Conservation (phyloP, 2,888 invertebrate genomes). For the Ophion ventricosus region DNA sequence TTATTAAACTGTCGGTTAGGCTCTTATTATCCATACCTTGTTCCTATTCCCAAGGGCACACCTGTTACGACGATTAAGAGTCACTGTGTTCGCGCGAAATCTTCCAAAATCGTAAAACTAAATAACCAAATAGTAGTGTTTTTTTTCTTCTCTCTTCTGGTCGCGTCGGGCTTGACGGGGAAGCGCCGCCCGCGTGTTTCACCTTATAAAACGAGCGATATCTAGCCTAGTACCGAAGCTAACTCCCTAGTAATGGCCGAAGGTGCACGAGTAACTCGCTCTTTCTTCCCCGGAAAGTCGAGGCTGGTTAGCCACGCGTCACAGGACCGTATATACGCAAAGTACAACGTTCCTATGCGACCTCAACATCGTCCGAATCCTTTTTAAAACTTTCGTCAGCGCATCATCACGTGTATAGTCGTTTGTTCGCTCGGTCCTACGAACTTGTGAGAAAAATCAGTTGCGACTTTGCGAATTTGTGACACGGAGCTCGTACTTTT, state of each 20-base stretch:
- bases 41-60: conserved; percentile 33
- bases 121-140: conserved; percentile 81
- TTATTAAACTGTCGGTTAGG: conserved; percentile 66
- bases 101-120: conserved; percentile 77
- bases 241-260: conserved; percentile 80
- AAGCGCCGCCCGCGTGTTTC: conserved; percentile 61
- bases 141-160: conserved; percentile 67
- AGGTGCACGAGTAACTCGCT: conserved; percentile 17
- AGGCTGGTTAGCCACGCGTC: conserved; percentile 61
- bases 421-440: background rate
- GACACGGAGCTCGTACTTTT: background rate
- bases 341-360: background rate
- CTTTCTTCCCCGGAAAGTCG: conserved; percentile 58
- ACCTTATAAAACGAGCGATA: conserved; percentile 41
- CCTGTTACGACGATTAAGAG: conserved; percentile 67
- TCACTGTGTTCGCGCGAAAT: conserved; percentile 69
- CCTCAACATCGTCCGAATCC: background rate
- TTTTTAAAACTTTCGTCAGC: background rate
- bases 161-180: conserved; percentile 38
- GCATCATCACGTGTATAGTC: background rate
- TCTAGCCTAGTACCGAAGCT: conserved; percentile 79
- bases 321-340: conserved; percentile 43
- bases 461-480: background rate
- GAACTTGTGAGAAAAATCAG: background rate
- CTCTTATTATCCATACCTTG: conserved; percentile 70